A percentile compares a stretch with the other conserved stretches of the same genome.
phyloP scores from a whole-genome alignment of 2,797 vertebrate genomes.

The Rhinoraja longicauda region DNA sequence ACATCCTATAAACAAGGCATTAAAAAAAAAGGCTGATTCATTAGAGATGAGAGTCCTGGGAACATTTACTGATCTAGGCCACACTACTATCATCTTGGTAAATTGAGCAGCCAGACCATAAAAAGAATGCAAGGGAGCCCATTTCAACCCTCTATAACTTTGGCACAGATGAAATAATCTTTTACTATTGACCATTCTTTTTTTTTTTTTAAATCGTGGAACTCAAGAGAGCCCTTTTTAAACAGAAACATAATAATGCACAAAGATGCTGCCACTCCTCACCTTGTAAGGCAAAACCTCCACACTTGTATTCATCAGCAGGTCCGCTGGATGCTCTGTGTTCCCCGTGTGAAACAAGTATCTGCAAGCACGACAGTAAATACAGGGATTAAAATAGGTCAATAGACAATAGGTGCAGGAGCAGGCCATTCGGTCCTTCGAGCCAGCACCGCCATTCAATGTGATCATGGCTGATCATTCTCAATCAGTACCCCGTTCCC shows the following conservation, averaged over 20 bases:
- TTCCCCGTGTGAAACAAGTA: constrained; percentile 96
- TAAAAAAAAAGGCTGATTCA: neutral
- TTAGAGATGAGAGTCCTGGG: neutral
- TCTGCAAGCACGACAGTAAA: constrained; percentile 54
- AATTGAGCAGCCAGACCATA: neutral
- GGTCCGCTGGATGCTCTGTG: constrained; percentile 91
- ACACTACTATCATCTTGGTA: neutral
- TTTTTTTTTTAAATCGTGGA: neutral
- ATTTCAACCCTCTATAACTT: neutral
- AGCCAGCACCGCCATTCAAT: no score
- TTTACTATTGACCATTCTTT: neutral
- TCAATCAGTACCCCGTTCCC: no score
- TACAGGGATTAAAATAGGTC: neutral
- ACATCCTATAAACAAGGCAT: no score
- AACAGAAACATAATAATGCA: neutral
- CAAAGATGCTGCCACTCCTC: constrained; percentile 38
- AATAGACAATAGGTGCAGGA: no score
- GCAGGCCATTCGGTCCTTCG: no score
- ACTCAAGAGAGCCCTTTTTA: neutral
- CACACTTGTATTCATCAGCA: constrained; percentile 86
- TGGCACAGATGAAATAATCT: neutral
- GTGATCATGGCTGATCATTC: no score
- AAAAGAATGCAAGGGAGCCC: neutral
- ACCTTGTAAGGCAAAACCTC: constrained; percentile 88
- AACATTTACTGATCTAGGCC: neutral